phyloP scores from a whole-genome alignment of 2,888 invertebrate species.

The Chrysina gloriosa region DNA sequence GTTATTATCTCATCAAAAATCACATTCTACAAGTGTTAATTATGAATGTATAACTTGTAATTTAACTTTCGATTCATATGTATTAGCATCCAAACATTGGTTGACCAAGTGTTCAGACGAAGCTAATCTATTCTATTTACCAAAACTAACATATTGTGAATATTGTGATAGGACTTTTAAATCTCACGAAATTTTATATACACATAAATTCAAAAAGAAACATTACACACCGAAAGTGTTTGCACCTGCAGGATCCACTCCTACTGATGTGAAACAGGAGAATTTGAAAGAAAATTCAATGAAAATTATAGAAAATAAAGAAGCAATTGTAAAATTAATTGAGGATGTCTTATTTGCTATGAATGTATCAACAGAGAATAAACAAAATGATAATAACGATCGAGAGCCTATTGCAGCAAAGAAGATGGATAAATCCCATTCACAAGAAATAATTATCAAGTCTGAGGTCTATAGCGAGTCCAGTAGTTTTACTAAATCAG shows the following conservation, averaged over 20 bases:
- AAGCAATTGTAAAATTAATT: conserved; percentile 60
- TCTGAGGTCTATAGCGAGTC: conserved; percentile 49
- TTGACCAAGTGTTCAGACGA: conserved; percentile 58
- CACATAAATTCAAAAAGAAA: conserved; percentile 69
- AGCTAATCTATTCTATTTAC: conserved; percentile 65
- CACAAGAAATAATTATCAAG: conserved; percentile 44
- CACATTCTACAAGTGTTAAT: conserved; percentile 64
- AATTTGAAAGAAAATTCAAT: conserved; percentile 27
- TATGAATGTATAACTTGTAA: conserved; percentile 66
- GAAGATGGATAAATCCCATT: conserved; percentile 38
- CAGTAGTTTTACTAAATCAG: conserved; percentile 41
- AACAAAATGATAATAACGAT: conserved; percentile 41
- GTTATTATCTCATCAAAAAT: conserved; percentile 64
- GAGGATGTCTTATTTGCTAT: conserved; percentile 61
- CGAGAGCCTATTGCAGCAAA: conserved; percentile 40
- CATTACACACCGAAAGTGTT: conserved; percentile 62
- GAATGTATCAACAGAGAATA: conserved; percentile 52
- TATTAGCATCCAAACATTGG: conserved; percentile 70
- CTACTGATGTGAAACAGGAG: conserved; percentile 3
- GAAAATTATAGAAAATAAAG: conserved; percentile 55
- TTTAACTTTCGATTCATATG: conserved; percentile 66
- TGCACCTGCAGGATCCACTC: not conserved
- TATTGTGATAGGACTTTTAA: conserved; percentile 67
- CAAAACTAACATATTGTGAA: conserved; percentile 65
- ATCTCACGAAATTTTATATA: conserved; percentile 68